These are phyloP conservation scores for Melanotaenia maccullochi DNA, from an alignment of 2,797 vertebrate species.

Conservation along the genomic window DNA sequence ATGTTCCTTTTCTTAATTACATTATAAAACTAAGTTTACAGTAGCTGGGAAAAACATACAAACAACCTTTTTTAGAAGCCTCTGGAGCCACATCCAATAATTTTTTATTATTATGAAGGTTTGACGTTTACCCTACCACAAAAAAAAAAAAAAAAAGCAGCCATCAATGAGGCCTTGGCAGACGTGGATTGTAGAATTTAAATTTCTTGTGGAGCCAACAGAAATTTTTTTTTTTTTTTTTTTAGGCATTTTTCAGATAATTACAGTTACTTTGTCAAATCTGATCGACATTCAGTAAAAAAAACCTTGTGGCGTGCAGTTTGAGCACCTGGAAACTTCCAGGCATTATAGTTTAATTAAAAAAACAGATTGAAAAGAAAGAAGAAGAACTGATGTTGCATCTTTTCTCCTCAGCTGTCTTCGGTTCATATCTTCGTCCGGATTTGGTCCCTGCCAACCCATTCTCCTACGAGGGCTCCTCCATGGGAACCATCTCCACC, in stretches of 20 bases:
- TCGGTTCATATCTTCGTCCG: conserved; percentile 71
- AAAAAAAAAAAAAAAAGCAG: neutral
- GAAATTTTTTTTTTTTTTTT: too few relatives aligned
- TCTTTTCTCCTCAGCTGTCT: conserved; percentile 64
- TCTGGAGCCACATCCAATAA: neutral
- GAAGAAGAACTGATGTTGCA: neutral
- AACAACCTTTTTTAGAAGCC: neutral
- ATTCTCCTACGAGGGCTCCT: conserved; percentile 77
- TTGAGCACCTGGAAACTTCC: neutral
- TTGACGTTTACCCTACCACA: neutral
- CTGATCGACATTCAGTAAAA: neutral
- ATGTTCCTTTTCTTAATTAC: neutral
- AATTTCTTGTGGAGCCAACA: neutral
- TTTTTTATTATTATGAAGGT: neutral
- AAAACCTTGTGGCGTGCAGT: neutral
- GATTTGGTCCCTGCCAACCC: conserved; percentile 76
- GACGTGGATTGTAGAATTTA: neutral
- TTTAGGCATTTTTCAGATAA: too few relatives aligned
- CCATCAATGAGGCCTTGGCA: too few relatives aligned
- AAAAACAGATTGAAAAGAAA: neutral
- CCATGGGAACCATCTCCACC: conserved; percentile 81
- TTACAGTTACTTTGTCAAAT: neutral
- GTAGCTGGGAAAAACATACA: neutral
- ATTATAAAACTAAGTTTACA: neutral
- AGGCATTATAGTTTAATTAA: neutral